Base-by-base conservation (phyloP, 2,113 vertebrate genomes). In the Chauna torquata region DNA sequence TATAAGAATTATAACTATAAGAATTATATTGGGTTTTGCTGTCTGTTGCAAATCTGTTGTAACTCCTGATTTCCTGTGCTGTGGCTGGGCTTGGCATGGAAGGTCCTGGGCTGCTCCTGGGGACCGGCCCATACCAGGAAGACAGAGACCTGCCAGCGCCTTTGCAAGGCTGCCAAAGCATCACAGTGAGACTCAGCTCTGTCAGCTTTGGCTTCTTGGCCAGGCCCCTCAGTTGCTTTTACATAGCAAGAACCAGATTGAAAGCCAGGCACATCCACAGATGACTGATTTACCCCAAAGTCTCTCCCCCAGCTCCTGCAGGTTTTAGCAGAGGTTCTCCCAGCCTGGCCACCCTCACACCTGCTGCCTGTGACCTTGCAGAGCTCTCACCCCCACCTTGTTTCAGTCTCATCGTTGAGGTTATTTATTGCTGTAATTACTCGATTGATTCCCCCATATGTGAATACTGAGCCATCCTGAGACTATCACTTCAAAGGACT, bases 401-500 rank as follows among this genome's bases (percentile, higher is more conserved):
- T 90, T 90, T 92, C 54, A 70, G 40, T 87, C 91, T 92, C 49
- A 70, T 45, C 2, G 0, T 1, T 70, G 49, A 80, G 32, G 54
- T 49, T 75, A 74, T 74, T 96, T 92, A 80, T 79, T 83, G 47
- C 79, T 55, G 42, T 77, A 88, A 93, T 88, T 50, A 93, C 68
- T 86, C 40, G 77, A 50, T 34, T 76, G 62, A 84, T 85, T 88
- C n/a, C 5, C 23, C 68, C 64, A 62, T 62, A 70, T 68, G 76
- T 0, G 2, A 94, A 92, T n/a, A 50, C 28, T 2, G 44, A 85
- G 54, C 79, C 82, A 86, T 50, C 50, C 75, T 27, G 55, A 82
- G 80, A 77, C 82, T 59, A 64, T 80, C 45, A 49, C 88, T 92
- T 96, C 79, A 94, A 83, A 94, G 49, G 54, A 69, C 82, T 92